Evolutionary conservation across 2,797 vertebrate genomes (phyloP).

Genomic region (Sarcoramphus papa): DNA sequence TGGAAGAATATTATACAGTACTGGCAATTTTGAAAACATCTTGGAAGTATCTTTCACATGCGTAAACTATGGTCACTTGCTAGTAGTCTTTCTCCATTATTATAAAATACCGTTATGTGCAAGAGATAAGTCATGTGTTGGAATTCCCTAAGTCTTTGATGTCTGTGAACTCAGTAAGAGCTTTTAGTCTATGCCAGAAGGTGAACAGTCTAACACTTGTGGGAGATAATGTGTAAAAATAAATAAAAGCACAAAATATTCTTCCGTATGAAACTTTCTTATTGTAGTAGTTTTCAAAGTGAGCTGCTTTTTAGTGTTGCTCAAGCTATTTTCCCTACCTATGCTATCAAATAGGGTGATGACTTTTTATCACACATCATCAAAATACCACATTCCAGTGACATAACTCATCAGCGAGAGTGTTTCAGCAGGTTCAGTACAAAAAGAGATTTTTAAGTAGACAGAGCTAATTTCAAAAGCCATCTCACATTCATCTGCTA

Average conservation of each 20-base stretch:
- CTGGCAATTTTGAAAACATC: not conserved
- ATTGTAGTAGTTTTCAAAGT: not conserved
- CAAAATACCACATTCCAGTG: constrained; percentile 15
- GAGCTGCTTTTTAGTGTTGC: not conserved
- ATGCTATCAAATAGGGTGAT: not conserved
- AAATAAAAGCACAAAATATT: constrained; percentile 15
- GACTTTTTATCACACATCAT: constrained; percentile 28
- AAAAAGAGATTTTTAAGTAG: constrained; percentile 3
- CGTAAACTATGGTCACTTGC: not conserved
- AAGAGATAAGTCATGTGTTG: not conserved
- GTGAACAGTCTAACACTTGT: not conserved
- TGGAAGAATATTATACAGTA: not conserved
- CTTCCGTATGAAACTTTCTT: not conserved
- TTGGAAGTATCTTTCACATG: not conserved
- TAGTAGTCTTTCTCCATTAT: not conserved
- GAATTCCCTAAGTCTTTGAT: not conserved
- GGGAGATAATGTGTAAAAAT: constrained; percentile 12
- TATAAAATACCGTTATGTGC: not conserved
- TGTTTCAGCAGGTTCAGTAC: not conserved
- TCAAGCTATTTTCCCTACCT: not conserved
- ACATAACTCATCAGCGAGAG: not conserved
- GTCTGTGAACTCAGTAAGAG: not conserved
- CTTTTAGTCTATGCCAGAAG: constrained; percentile 12
- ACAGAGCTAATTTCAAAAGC: not conserved
- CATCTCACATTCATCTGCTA: not conserved